These are phyloP conservation scores for Psittacula cyanocephala DNA, from an alignment of 2,113 vertebrate species.

Conservation along the genomic window DNA sequence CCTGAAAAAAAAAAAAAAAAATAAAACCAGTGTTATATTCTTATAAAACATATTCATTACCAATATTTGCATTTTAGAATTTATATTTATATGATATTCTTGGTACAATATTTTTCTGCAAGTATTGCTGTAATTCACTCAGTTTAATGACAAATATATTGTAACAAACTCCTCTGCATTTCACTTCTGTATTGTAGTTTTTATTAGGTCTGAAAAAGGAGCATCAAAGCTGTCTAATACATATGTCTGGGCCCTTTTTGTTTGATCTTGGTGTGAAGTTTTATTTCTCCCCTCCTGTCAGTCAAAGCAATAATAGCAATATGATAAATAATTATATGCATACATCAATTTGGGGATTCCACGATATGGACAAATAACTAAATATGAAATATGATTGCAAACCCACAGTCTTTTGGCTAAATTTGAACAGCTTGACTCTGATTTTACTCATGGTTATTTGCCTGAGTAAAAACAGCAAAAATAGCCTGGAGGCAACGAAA, in stretches of 20 bases:
- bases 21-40: no score
- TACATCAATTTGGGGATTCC: not conserved
- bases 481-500: not conserved
- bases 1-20: no score
- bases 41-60: not conserved
- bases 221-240: not conserved
- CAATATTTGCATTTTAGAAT: constrained; percentile 4
- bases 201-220: not conserved
- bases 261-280: not conserved
- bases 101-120: not conserved
- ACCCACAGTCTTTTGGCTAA: not conserved
- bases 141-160: not conserved
- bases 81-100: not conserved
- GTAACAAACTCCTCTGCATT: not conserved
- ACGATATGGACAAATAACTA: not conserved
- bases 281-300: not conserved
- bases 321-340: not conserved
- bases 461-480: not conserved
- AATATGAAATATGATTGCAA: not conserved
- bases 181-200: not conserved
- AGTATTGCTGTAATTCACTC: not conserved
- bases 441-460: not conserved
- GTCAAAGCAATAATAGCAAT: not conserved
- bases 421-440: not conserved
- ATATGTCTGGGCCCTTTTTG: not conserved